These are phyloP conservation scores for Anomalospiza imberbis DNA, from an alignment of 2,797 vertebrate genomes.

Conservation along the genomic window DNA sequence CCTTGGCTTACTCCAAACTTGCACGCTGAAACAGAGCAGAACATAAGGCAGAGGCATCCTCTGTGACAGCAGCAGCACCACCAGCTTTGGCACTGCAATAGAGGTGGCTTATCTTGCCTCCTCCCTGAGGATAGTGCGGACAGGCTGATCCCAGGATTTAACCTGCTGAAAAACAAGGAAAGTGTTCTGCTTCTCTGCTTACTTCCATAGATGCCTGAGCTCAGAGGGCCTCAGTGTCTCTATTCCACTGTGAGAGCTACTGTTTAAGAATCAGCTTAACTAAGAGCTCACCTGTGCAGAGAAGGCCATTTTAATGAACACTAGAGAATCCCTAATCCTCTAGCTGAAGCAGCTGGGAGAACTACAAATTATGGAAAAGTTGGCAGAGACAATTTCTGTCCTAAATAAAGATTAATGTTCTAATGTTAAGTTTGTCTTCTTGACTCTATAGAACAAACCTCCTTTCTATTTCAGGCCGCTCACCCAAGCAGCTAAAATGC, in stretches of 20 bases:
- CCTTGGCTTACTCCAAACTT: neutral
- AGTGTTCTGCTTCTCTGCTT: neutral
- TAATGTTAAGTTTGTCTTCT: neutral
- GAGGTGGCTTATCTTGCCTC: neutral
- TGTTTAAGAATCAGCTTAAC: neutral
- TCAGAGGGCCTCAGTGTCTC: neutral
- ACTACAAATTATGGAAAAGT: neutral
- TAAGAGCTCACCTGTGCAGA: neutral
- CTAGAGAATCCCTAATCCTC: neutral
- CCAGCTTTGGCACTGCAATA: neutral
- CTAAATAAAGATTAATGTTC: constrained; percentile 41
- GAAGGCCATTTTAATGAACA: neutral
- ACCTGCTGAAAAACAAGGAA: neutral
- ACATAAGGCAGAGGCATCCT: neutral
- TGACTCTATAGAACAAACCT: neutral
- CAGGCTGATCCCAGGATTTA: neutral
- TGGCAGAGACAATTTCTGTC: neutral
- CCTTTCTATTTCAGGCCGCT: neutral
- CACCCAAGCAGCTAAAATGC: neutral
- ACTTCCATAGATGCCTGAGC: neutral
- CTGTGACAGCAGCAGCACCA: neutral
- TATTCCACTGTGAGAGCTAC: neutral
- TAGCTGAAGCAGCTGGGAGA: neutral
- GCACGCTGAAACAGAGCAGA: neutral
- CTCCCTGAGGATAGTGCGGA: neutral